A percentile compares a stretch with the other conserved stretches of the same genome.
phyloP scores from a whole-genome alignment of 1,140 invertebrate genomes.

The Drosophila santomea region DNA sequence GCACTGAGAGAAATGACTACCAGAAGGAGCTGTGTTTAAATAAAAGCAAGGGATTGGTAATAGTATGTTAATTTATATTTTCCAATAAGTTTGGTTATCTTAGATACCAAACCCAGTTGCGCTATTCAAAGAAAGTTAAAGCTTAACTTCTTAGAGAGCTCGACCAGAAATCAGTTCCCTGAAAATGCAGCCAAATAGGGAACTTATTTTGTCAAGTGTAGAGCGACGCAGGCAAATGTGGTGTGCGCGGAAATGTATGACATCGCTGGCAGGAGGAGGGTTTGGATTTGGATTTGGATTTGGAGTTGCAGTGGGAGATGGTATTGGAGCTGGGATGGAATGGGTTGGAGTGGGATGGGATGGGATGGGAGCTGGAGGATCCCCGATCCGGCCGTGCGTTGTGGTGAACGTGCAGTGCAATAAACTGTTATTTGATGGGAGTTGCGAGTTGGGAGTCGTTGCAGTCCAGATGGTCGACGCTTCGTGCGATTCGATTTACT shows the following conservation, averaged over 20 bases:
- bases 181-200: too few relatives aligned
- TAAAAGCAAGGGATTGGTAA: too few relatives aligned
- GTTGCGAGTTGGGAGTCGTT: slow-evolving; percentile 76
- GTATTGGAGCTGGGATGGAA: not conserved
- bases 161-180: too few relatives aligned
- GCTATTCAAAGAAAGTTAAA: too few relatives aligned
- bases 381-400: slow-evolving; percentile 10
- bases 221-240: slow-evolving; percentile 8
- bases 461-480: slow-evolving; percentile 32
- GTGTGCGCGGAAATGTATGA: slow-evolving; percentile 39
- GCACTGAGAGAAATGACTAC: not conserved
- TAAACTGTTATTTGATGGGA: slow-evolving; percentile 79
- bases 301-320: slow-evolving; percentile 4
- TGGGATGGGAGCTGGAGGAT: slow-evolving; percentile 6
- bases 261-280: slow-evolving; percentile 29
- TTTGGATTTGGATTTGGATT: slow-evolving; percentile 17
- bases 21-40: not conserved
- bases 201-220: not conserved
- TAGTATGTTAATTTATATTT: too few relatives aligned
- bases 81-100: too few relatives aligned
- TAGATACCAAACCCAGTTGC: too few relatives aligned
- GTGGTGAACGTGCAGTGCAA: slow-evolving; percentile 59
- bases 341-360: not conserved
- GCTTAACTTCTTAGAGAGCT: too few relatives aligned
- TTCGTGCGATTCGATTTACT: slow-evolving; percentile 26